A percentile compares a stretch with the other conserved stretches of the same genome.
phyloP scores from a whole-genome alignment of 2,888 invertebrate genomes.

The Pseudolycoriella hygida region DNA sequence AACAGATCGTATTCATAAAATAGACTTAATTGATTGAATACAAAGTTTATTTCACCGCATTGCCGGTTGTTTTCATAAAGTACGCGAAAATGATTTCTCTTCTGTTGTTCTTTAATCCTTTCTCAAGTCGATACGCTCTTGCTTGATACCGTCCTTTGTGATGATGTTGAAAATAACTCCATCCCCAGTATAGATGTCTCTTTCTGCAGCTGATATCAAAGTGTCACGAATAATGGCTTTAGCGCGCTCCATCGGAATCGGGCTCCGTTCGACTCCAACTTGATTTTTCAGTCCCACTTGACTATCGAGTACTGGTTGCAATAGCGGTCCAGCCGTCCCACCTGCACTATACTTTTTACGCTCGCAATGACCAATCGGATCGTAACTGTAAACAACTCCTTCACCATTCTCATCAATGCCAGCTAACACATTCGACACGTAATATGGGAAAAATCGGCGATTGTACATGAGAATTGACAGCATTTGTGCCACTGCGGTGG shows the following conservation, averaged over 20 bases:
- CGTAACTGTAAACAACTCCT: conserved; percentile 91
- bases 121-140: conserved; percentile 3
- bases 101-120: conserved; percentile 4
- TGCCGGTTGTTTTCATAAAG: no score
- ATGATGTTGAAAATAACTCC: conserved; percentile 70
- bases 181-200: conserved; percentile 96
- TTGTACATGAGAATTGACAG: conserved; percentile 89
- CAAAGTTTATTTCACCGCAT: neutral
- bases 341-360: conserved; percentile 68
- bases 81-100: no score
- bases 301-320: conserved; percentile 92
- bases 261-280: conserved; percentile 36
- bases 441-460: conserved; percentile 96
- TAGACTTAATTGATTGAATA: neutral
- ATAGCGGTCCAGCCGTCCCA: conserved; percentile 74
- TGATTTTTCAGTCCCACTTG: conserved; percentile 85
- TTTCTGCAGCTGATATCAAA: conserved; percentile 93
- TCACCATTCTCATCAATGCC: conserved; percentile 86
- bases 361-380: conserved; percentile 93
- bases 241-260: conserved; percentile 64
- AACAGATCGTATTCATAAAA: no score
- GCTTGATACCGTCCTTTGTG: conserved; percentile 60
- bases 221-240: conserved; percentile 79
- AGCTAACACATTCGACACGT: conserved; percentile 85
- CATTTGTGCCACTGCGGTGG: conserved; percentile 89